Evolutionary conservation across 1,140 invertebrate species (phyloP).

Genomic region (Proctacanthus coquilletti): DNA sequence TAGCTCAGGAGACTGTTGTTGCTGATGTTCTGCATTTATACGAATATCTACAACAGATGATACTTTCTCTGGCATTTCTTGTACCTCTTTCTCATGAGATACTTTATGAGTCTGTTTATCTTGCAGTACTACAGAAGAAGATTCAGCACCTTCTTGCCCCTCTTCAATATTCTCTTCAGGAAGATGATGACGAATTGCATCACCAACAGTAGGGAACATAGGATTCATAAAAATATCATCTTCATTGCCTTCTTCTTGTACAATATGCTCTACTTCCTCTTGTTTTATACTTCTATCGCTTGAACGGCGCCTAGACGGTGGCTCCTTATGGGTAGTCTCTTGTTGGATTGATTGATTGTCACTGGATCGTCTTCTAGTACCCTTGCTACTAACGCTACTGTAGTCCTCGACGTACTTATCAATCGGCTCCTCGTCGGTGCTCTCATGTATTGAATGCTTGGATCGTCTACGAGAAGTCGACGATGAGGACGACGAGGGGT

Average conservation of each 20-base stretch:
- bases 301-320: neutral
- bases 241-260: neutral
- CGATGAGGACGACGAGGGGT: no score
- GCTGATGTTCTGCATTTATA: no score
- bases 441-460: neutral
- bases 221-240: conserved; percentile 3
- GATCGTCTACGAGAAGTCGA: no score
- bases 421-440: neutral
- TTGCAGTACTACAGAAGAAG: no score
- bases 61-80: conserved; percentile 1
- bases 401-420: conserved; percentile 3
- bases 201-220: conserved; percentile 5
- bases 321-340: no score
- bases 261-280: neutral
- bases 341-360: no score
- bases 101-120: no score
- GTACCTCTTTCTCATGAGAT: neutral
- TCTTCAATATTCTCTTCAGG: conserved; percentile 3
- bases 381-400: neutral
- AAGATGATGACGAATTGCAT: conserved; percentile 6
- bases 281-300: neutral
- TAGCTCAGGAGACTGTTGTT: no score
- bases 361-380: neutral
- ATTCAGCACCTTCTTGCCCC: no score
- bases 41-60: no score